phyloP scores from a whole-genome alignment of 2,797 vertebrate species.

The Halcyon chelicuti region DNA sequence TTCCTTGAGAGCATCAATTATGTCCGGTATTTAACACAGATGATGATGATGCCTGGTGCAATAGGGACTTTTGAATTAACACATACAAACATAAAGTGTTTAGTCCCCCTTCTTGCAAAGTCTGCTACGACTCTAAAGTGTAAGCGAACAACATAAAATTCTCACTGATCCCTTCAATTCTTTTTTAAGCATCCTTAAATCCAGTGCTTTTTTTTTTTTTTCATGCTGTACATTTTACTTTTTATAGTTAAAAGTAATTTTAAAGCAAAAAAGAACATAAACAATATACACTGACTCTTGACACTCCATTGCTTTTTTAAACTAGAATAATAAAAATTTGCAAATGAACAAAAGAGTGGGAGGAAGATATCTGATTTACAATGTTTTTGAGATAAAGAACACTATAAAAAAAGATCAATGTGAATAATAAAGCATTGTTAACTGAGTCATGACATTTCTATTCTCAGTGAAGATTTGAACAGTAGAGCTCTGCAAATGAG shows the following conservation, averaged over 20 bases:
- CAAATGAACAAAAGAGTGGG: constrained; percentile 84
- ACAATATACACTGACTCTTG: constrained; percentile 80
- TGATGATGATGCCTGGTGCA: not conserved
- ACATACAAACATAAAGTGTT: not conserved
- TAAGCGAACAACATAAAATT: not conserved
- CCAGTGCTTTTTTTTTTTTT: not conserved
- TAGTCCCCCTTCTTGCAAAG: not conserved
- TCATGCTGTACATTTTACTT: constrained; percentile 41
- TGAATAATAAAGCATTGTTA: constrained; percentile 85
- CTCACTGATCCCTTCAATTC: not conserved
- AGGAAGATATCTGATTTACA: constrained; percentile 84
- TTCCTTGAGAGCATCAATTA: not conserved
- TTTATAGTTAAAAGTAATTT: constrained; percentile 74
- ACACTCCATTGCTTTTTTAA: constrained; percentile 80
- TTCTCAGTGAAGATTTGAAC: constrained; percentile 79
- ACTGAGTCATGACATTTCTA: constrained; percentile 85
- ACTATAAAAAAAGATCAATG: constrained; percentile 81
- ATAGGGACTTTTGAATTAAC: not conserved
- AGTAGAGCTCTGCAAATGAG: constrained; percentile 80
- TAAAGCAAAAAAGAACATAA: constrained; percentile 74
- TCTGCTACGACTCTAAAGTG: not conserved
- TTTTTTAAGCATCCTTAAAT: constrained; percentile 53
- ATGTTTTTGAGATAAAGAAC: constrained; percentile 85
- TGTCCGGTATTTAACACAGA: not conserved
- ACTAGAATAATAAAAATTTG: constrained; percentile 83